Conservation (phyloP, 2,113 vertebrate species). For the Psammodynastes pulverulentus region DNA sequence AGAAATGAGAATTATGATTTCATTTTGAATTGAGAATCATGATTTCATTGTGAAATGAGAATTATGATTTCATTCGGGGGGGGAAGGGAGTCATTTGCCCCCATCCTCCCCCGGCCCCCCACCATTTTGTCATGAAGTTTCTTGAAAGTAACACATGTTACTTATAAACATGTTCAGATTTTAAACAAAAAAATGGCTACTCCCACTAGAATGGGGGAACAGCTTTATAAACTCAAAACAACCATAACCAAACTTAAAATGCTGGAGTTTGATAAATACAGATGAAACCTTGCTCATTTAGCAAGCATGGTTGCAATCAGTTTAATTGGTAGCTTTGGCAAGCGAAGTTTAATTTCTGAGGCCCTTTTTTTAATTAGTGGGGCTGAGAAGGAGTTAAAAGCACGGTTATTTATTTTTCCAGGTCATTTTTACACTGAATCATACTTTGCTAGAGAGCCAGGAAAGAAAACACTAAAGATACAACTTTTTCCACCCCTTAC, state of each 20-base stretch:
- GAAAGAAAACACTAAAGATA: neutral
- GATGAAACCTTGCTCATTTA: neutral
- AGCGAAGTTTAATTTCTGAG: neutral
- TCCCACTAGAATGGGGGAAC: neutral
- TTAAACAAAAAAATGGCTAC: neutral
- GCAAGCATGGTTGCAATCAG: neutral
- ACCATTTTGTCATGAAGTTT: neutral
- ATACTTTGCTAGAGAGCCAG: neutral
- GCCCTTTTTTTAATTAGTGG: constrained; percentile 7
- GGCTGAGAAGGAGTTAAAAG: neutral
- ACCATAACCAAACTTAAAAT: neutral
- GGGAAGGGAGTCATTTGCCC: neutral
- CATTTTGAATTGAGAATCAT: no score
- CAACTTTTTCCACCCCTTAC: neutral
- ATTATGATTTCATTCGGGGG: no score
- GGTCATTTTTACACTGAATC: neutral
- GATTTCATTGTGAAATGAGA: no score
- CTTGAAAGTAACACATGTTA: neutral
- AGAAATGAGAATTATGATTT: neutral
- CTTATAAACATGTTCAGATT: neutral
- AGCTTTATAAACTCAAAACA: neutral
- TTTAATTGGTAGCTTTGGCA: constrained; percentile 20
- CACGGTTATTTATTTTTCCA: neutral
- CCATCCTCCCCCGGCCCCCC: neutral
- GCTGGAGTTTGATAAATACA: neutral